Percentiles rank a stretch among this genome's conserved stretches.
phyloP scores from a whole-genome alignment of 1,140 invertebrate species.

The Calosoma granatense region DNA sequence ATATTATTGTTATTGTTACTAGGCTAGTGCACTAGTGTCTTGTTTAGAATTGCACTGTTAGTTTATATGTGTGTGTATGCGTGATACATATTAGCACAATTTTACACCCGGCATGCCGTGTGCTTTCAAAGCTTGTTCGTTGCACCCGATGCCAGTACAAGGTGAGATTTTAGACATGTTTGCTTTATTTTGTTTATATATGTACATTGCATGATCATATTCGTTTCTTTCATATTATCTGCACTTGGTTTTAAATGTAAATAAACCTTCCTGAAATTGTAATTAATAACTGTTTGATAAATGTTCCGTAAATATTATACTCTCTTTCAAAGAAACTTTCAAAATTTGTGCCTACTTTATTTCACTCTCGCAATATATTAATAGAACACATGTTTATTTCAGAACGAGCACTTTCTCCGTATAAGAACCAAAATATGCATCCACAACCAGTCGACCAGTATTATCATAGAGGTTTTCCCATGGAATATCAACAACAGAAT shows the following conservation, averaged over 20 bases:
- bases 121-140: not conserved
- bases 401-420: conserved; percentile 28
- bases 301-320: too few relatives aligned
- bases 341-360: too few relatives aligned
- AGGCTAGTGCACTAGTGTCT: not conserved
- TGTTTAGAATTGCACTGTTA: not conserved
- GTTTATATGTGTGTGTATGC: not conserved
- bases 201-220: too few relatives aligned
- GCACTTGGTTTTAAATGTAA: too few relatives aligned
- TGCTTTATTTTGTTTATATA: not conserved
- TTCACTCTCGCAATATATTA: too few relatives aligned
- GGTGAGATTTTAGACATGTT: not conserved
- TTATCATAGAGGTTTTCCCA: not conserved
- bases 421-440: conserved; percentile 13
- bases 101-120: not conserved
- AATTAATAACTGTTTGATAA: too few relatives aligned
- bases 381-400: conserved; percentile 23
- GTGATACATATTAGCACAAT: too few relatives aligned
- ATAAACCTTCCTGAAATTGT: too few relatives aligned
- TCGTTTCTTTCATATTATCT: too few relatives aligned
- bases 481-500: not conserved
- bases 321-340: too few relatives aligned
- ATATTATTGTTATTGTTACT: too few relatives aligned
- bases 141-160: not conserved
- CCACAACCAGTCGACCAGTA: not conserved